Conservation (phyloP, 2,113 vertebrate genomes). For the Neotoma lepida region DNA sequence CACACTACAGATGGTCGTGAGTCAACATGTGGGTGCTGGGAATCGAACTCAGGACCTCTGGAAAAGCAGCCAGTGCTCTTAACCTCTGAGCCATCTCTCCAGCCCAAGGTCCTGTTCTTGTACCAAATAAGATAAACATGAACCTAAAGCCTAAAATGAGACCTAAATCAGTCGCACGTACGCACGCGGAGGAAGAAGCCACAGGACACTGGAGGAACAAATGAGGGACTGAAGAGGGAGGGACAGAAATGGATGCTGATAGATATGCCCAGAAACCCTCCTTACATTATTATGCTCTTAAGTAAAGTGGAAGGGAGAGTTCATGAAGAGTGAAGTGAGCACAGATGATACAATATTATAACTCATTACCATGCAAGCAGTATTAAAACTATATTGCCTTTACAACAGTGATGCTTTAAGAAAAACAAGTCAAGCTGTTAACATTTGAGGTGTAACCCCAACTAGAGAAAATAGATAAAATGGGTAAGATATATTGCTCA, state of each 20-base stretch:
- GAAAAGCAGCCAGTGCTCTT: too few species aligned
- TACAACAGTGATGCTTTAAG: not conserved
- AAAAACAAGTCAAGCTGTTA: not conserved
- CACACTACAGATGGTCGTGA: too few species aligned
- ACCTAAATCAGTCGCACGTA: slow-evolving; percentile 15
- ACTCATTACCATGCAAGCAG: not conserved
- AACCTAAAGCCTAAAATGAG: not conserved
- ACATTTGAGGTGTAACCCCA: not conserved
- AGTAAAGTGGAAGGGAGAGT: not conserved
- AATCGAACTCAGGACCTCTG: too few species aligned
- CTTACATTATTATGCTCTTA: not conserved
- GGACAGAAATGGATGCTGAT: not conserved
- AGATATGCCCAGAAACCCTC: not conserved
- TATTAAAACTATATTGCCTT: not conserved
- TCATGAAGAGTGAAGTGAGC: too few species aligned
- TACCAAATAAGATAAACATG: not conserved
- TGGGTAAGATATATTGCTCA: not conserved
- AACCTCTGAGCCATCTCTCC: too few species aligned
- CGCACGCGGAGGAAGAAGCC: not conserved
- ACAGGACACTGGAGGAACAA: not conserved
- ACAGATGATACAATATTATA: too few species aligned
- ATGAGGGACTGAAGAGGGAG: not conserved
- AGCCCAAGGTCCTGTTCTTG: not conserved
- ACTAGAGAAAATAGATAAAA: not conserved
- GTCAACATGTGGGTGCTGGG: too few species aligned